Percentiles rank a stretch among this genome's conserved stretches.
Conservation (phyloP, 2,888 invertebrate species). For the Ennomos erosarius region DNA sequence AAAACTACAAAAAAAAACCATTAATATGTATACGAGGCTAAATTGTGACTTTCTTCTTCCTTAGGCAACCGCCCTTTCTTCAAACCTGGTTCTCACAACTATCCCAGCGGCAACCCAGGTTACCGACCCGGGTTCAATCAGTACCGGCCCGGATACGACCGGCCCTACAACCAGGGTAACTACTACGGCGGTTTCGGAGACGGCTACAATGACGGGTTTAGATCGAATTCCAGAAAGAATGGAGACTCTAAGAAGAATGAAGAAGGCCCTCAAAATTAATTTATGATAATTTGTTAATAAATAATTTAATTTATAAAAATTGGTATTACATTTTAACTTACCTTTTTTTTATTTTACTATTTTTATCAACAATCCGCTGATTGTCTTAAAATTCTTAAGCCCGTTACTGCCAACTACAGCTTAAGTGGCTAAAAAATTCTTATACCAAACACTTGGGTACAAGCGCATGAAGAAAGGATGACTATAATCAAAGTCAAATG, state of each 20-base stretch:
- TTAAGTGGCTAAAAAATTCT: too few relatives aligned
- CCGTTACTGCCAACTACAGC: too few relatives aligned
- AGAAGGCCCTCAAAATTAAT: slow-evolving; percentile 35
- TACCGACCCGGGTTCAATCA: slow-evolving; percentile 46
- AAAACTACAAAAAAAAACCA: too few relatives aligned
- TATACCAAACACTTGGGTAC: too few relatives aligned
- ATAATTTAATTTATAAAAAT: slow-evolving; percentile 18
- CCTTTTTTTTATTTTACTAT: too few relatives aligned
- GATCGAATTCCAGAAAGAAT: slow-evolving; percentile 63
- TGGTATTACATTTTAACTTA: too few relatives aligned
- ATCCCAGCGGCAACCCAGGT: slow-evolving; percentile 55
- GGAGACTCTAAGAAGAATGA: slow-evolving; percentile 60
- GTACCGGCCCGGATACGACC: slow-evolving; percentile 49
- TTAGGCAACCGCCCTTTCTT: slow-evolving; percentile 62
- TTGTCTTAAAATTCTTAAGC: too few relatives aligned
- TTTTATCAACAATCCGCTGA: too few relatives aligned
- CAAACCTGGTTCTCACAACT: slow-evolving; percentile 55
- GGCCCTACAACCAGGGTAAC: slow-evolving; percentile 45
- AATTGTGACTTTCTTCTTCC: slow-evolving; percentile 7
- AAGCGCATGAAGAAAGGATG: too few relatives aligned
- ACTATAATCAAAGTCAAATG: too few relatives aligned
- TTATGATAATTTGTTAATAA: slow-evolving; percentile 40
- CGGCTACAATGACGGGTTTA: slow-evolving; percentile 64
- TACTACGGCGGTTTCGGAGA: slow-evolving; percentile 67
- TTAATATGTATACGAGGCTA: too few relatives aligned